A percentile compares a stretch with the other conserved stretches of the same genome.
phyloP scores from a whole-genome alignment of 2,797 vertebrate species.

The Phaenicophaeus curvirostris region DNA sequence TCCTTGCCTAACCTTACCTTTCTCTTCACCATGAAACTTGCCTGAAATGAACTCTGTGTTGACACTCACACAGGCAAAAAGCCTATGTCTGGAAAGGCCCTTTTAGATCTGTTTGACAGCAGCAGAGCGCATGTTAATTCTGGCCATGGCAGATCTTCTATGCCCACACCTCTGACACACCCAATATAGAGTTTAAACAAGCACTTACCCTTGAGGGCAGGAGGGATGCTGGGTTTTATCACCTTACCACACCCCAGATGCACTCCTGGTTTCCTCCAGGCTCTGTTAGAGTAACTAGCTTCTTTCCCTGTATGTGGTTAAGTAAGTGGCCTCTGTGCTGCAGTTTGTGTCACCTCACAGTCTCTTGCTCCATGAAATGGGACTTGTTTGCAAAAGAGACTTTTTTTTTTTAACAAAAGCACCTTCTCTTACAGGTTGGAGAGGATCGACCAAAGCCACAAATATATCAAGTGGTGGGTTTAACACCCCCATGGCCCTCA shows the following conservation, averaged over 20 bases:
- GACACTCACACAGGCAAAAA: neutral
- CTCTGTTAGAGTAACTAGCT: neutral
- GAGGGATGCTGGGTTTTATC: slow-evolving; percentile 46
- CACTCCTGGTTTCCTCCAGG: slow-evolving; percentile 30
- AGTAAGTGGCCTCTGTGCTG: neutral
- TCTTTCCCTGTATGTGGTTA: neutral
- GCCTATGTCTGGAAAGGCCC: slow-evolving; percentile 23
- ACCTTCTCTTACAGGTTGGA: neutral
- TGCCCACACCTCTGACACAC: slow-evolving; percentile 32
- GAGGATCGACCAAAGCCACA: neutral
- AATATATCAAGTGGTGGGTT: neutral
- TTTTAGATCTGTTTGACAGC: slow-evolving; percentile 25
- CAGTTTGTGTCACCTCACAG: neutral
- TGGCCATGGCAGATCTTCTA: slow-evolving; percentile 30
- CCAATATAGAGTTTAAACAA: slow-evolving; percentile 37
- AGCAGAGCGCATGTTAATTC: slow-evolving; percentile 35
- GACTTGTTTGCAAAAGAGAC: too few relatives aligned
- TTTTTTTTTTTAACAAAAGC: too few relatives aligned
- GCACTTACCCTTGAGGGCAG: slow-evolving; percentile 37
- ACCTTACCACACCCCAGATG: neutral
- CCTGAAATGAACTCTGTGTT: slow-evolving; percentile 56
- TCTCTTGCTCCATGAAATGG: neutral
- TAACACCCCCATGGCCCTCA: neutral
- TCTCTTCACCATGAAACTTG: slow-evolving; percentile 5
- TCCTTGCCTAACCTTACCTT: slow-evolving; percentile 58